Percentiles rank a stretch among this genome's conserved stretches.
Conservation (phyloP, 1,140 invertebrate species). For the Trialeurodes vaporariorum region DNA sequence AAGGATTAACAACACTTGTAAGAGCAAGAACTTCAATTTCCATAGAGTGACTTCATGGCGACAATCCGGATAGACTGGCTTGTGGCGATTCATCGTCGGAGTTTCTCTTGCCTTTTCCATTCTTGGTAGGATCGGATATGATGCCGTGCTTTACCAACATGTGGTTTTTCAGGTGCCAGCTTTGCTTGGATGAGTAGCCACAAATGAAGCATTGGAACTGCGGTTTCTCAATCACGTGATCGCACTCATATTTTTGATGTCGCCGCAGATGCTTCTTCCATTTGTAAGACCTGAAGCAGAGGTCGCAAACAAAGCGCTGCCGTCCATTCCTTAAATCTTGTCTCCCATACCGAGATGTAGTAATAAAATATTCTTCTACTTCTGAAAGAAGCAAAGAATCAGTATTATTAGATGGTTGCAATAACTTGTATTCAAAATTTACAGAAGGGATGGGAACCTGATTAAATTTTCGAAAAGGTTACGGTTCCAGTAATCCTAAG, state of each 20-base stretch:
- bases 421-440: too few relatives aligned
- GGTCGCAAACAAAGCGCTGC: not conserved
- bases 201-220: conserved; percentile 35
- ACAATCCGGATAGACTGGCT: too few relatives aligned
- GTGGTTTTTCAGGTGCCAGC: conserved; percentile 37
- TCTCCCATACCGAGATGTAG: not conserved
- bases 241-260: conserved; percentile 44
- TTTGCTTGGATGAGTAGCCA: conserved; percentile 34
- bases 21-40: too few relatives aligned
- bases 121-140: not conserved
- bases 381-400: not conserved
- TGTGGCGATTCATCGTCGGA: too few relatives aligned
- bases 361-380: not conserved
- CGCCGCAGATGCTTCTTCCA: conserved; percentile 33
- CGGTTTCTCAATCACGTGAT: conserved; percentile 33
- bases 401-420: not conserved
- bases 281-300: conserved; percentile 28
- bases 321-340: not conserved
- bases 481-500: too few relatives aligned
- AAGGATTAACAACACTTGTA: too few relatives aligned
- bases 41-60: too few relatives aligned
- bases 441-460: too few relatives aligned
- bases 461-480: too few relatives aligned
- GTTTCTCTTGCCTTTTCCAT: too few relatives aligned
- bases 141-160: conserved; percentile 12